Evolutionary conservation across 2,113 vertebrate genomes (phyloP).

Genomic region (Otus sunia): DNA sequence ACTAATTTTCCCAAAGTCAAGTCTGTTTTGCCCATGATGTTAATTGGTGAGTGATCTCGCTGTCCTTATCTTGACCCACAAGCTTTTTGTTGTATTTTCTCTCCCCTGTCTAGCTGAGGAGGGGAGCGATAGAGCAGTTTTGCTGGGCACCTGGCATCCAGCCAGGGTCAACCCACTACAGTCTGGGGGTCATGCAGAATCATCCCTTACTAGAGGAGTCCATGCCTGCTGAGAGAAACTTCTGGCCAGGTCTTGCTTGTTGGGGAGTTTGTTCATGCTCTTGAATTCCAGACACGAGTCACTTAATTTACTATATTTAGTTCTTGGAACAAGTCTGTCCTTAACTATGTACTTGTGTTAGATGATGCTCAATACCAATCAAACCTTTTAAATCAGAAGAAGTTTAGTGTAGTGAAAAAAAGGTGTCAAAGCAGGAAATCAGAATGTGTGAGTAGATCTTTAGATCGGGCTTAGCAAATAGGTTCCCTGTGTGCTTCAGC

Average conservation of each 20-base stretch:
- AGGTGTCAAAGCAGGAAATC: background rate
- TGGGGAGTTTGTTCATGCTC: background rate
- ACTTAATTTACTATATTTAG: background rate
- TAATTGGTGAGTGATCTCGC: background rate
- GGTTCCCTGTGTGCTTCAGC: background rate
- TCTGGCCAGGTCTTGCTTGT: background rate
- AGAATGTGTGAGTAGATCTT: background rate
- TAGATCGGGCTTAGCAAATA: accelerated
- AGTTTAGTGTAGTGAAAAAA: background rate
- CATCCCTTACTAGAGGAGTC: background rate
- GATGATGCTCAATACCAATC: background rate
- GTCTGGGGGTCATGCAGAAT: background rate
- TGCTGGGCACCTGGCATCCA: background rate
- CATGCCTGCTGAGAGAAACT: background rate
- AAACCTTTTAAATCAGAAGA: background rate
- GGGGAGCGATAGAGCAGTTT: background rate
- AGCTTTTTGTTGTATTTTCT: background rate
- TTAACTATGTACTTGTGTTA: background rate
- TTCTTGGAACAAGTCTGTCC: background rate
- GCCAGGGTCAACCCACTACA: background rate
- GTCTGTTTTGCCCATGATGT: background rate
- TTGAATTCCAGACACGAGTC: background rate
- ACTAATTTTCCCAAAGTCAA: background rate
- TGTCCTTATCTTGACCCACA: accelerated
- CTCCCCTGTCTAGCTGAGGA: background rate